Evolutionary conservation across 2,797 vertebrate species (phyloP).

Genomic region (Xenopus petersii): DNA sequence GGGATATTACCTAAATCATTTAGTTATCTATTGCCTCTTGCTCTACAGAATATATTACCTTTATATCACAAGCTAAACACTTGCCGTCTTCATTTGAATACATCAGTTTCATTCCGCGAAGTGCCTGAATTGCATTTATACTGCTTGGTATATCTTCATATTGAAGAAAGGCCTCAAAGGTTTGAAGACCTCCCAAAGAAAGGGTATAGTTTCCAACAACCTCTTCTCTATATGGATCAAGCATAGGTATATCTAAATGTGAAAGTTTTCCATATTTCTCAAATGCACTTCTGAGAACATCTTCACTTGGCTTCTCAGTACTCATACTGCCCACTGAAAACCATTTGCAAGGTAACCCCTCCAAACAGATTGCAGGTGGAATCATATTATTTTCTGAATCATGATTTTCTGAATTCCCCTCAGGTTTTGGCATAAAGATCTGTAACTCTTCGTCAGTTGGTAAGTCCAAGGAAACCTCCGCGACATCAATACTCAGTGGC

Average conservation of each 20-base stretch:
- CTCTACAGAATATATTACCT: slow-evolving; percentile 55
- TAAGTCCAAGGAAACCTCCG: slow-evolving; percentile 46
- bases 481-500: slow-evolving; percentile 58
- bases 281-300: slow-evolving; percentile 61
- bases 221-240: slow-evolving; percentile 65
- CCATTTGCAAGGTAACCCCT: slow-evolving; percentile 68
- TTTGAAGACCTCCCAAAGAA: slow-evolving; percentile 58
- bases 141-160: slow-evolving; percentile 60
- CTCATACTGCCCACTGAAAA: slow-evolving; percentile 59
- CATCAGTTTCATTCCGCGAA: slow-evolving; percentile 67
- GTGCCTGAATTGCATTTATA: slow-evolving; percentile 59
- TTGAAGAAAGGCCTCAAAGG: slow-evolving; percentile 65
- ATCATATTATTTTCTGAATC: slow-evolving; percentile 35
- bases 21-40: too few species aligned
- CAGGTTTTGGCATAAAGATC: slow-evolving; percentile 31
- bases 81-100: slow-evolving; percentile 65
- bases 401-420: slow-evolving; percentile 13
- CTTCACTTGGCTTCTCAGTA: slow-evolving; percentile 61
- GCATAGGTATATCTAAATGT: slow-evolving; percentile 66
- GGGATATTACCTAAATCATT: too few species aligned
- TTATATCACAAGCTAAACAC: slow-evolving; percentile 66
- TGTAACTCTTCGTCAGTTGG: slow-evolving; percentile 52
- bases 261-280: slow-evolving; percentile 64
- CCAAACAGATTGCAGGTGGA: slow-evolving; percentile 59
- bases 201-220: slow-evolving; percentile 41